phyloP scores from a whole-genome alignment of 2,797 vertebrate genomes.

The Carduelis carduelis region DNA sequence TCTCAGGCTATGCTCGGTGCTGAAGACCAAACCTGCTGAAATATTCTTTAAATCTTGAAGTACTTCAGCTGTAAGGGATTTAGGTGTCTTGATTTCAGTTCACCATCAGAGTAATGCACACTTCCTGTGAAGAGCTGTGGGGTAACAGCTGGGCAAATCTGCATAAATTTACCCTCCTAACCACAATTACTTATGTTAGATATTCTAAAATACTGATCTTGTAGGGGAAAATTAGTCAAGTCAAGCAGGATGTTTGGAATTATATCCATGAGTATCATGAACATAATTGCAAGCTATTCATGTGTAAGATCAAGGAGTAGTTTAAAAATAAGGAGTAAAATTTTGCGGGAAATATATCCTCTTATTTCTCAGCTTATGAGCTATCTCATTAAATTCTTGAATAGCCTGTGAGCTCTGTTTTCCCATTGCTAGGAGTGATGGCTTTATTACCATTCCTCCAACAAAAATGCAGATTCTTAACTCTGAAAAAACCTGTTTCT shows the following conservation, averaged over 20 bases:
- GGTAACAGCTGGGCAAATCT: not conserved
- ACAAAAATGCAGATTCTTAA: not conserved
- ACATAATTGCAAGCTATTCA: not conserved
- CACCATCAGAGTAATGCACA: not conserved
- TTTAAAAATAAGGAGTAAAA: not conserved
- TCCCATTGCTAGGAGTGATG: not conserved
- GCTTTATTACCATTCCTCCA: not conserved
- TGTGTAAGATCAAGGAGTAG: not conserved
- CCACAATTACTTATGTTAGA: not conserved
- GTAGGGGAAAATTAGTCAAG: not conserved
- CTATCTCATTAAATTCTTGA: not conserved
- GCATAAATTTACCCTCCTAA: not conserved
- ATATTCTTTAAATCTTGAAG: not conserved
- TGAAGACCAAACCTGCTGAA: not conserved
- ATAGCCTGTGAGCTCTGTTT: not conserved
- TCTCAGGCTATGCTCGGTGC: not conserved
- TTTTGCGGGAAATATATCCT: not conserved
- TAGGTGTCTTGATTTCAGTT: not conserved
- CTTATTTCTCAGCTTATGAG: not conserved
- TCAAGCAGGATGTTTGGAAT: not conserved
- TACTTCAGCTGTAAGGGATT: not conserved
- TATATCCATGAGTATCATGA: accelerated
- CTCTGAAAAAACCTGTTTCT: not conserved
- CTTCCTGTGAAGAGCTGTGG: not conserved
- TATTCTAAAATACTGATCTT: not conserved